Base-by-base conservation (phyloP, 1,140 invertebrate species). In the Papilio dardanus region DNA sequence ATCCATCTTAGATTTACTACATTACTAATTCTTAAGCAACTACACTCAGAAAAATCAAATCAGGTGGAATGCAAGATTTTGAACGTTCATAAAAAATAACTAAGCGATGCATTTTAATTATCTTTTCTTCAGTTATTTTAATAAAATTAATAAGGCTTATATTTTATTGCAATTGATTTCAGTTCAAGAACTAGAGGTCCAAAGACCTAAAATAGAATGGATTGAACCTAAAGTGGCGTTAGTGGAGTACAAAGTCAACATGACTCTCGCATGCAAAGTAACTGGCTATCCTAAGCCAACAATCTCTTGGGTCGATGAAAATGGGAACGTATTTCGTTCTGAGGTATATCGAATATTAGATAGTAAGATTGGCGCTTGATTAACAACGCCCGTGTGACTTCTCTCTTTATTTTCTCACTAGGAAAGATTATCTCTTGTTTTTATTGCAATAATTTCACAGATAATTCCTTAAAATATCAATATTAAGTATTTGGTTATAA, bases 261-360 rank as follows among this genome's bases (percentile, higher is more conserved):
- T 80, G 24, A 86, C 78, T 8, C 62, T 84, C 0, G 81, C 80
- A 1, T 88, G 85, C 28, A 88, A 83, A 83, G 81, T 88, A 0
- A 77, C 71, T 1, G 83, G 82, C 7, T 82, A 83, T 71, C 86
- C 87, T 0, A 81, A 81, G 50, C 89, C 89, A 2, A 76, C 75
- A 0, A 85, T 89, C 5, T 79, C 77, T 74, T 91, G 88, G 88
- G 83, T 85, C 67, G 79, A 91, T 40, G 77, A 83, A 1, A 21
- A 33, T 3, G 81, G 76, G 33, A 67, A 74, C 5, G 80, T 2
- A 28, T 77, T 87, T n/a, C 19, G 65, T 14, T 87, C 86, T 14
- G 83, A 89, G 68, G 86, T 89, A 85, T 74, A 40, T 54, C 42
- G 16, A 14, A 54, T 24, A 24, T 54, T 24, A 24, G 1, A 1